Evolutionary conservation across 2,888 invertebrate species (phyloP), one percentile per base, ranked within the genome.

Genomic region (Glaucopsyche alexis): DNA sequence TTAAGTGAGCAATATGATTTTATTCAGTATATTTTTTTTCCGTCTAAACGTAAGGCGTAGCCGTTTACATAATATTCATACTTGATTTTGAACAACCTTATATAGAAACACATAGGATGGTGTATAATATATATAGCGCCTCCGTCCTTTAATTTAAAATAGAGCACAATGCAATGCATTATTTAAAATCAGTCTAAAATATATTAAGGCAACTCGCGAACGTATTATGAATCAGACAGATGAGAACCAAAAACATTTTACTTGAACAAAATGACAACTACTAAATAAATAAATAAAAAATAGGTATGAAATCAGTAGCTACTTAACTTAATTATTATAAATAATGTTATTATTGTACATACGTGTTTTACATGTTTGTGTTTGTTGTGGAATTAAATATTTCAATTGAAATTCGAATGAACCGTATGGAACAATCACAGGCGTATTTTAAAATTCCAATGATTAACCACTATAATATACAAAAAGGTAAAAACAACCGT

Each of bases 181-280:
- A 87, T 89, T 93, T 90, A 94, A 94, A 94, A 94, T 94, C 94
- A 94, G 94, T 94, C 94, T 94, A 94, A 94, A 94, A 87, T 93
- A 93, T 94, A 90, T 93, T 94, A 94, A 94, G 94, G 94, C 94
- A 78, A 76, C 75, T 78, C 71, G 77, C 77, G 74, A 77, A 78
- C 74, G 71, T 75, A 77, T 29, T 29, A 29, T 73, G 72, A 73
- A 66, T 38, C 52, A 71, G 49, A 73, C 72, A 74, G 42, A 42
- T 6, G 42, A 42, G 42, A 42, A 7, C 6, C 42, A 42, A 42
- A 42, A 55, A 16, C 1, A 19, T 55, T 55, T 55, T 19, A 55
- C 19, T 19, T 55, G 9, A 55, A 55, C 55, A 19, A 55, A 52
- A 55, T 19, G 9, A 55, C 9, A 55, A 9, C 16, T 19, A 11